Evolutionary conservation across 2,888 invertebrate genomes (phyloP), one percentile per base, ranked within the genome.

Genomic region (Cataglyphis albicans): DNA sequence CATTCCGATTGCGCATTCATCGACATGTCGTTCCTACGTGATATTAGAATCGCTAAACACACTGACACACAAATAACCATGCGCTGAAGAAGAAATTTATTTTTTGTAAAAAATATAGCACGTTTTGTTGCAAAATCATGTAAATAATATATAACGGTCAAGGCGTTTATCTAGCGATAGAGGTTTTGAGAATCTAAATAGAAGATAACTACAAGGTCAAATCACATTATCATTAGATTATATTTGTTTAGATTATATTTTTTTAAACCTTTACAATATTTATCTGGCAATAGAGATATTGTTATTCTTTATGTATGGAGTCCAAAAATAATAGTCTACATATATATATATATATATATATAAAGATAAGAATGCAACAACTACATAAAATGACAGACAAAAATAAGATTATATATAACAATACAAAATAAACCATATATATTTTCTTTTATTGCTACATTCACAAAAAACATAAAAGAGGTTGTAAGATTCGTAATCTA

Each of bases 21-120:
- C 18, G 67, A 55, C 10, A n/a, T 15, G 15, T 3, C n/a, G 25
- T 25, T 18, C 32, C 21, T 55, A 41, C 29, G 38, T n/a, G 76
- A 67, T 68, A 10, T 68, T 78, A 78, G 72, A 80, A 72, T 25
- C 7, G 18, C 25, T 61, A 68, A 12, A 78, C 41, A n/a, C 9
- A 21, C 44, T 59, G 44, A 59, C n/a, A 78, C 12, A 35, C 32
- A 21, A 72, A 32, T 70, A 57, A 57, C n/a, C 57, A 41, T 38
- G 3, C n/a, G 38, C 4, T 3, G 3, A 41, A 32, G 15, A 57
- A 10, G 21, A n/a, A 29, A 29, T 1, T 1, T 29, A 29, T 29
- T 29, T 29, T 7, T 44, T n/a, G 18, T 10, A 7, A 10, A 61
- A 80, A 70, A 80, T 70, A 78, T 57, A 35, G 6, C 21, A 74